Evolutionary conservation across 1,140 invertebrate species (phyloP).

Genomic region (Drosophila arizonae): DNA sequence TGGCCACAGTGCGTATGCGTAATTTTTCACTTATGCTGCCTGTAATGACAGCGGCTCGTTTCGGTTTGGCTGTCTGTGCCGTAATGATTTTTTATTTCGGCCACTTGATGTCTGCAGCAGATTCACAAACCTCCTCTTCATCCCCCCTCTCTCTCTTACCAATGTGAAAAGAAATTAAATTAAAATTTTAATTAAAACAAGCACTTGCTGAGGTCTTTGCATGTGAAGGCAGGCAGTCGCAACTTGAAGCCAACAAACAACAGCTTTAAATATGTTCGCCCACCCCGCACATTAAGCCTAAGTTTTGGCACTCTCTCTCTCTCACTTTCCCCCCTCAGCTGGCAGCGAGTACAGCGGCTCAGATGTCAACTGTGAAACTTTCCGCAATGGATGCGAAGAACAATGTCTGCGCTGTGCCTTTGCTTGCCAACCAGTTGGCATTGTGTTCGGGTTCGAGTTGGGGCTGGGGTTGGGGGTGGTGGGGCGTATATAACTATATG

Average conservation of each 20-base stretch:
- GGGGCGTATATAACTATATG: neutral
- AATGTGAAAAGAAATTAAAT: constrained; percentile 56
- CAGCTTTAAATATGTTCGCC: constrained; percentile 55
- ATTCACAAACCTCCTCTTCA: no score
- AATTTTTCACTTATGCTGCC: constrained; percentile 68
- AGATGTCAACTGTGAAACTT: constrained; percentile 41
- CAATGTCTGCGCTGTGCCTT: constrained; percentile 21
- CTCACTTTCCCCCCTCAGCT: no score
- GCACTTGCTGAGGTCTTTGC: constrained; percentile 46
- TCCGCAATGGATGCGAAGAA: constrained; percentile 3
- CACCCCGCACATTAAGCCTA: neutral
- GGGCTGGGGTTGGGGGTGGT: no score
- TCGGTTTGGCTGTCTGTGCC: constrained; percentile 11
- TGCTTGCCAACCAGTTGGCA: constrained; percentile 38
- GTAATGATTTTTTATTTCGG: constrained; percentile 69
- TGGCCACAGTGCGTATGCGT: constrained; percentile 65
- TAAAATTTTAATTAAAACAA: constrained; percentile 80
- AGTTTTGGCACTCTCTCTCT: neutral
- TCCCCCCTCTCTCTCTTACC: neutral
- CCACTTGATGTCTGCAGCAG: constrained; percentile 57
- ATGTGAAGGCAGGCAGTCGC: constrained; percentile 4
- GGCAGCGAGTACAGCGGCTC: neutral
- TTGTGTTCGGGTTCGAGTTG: constrained; percentile 9
- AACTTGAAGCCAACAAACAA: constrained; percentile 38
- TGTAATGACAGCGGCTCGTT: constrained; percentile 46